A percentile compares a stretch with the other conserved stretches of the same genome.
Evolutionary conservation across 2,888 invertebrate species (phyloP).

Genomic region (Nysson spinosus): DNA sequence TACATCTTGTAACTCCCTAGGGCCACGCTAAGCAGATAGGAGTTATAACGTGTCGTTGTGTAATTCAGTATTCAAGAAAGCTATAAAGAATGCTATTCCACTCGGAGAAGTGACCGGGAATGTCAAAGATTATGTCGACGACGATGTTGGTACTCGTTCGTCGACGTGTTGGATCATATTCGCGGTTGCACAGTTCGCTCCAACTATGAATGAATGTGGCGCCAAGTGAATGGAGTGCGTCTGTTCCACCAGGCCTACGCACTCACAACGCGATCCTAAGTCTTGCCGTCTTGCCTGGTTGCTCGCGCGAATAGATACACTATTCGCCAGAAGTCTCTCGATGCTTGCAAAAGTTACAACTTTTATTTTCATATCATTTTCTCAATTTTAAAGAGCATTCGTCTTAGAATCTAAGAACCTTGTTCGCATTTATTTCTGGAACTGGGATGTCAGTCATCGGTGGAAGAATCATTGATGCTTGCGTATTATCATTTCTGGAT

Average conservation of each 20-base stretch:
- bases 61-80: no score
- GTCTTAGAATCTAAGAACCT: no score
- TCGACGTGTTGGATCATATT: constrained; percentile 36
- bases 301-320: constrained; percentile 23
- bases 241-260: constrained; percentile 65
- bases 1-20: no score
- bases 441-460: no score
- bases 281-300: constrained; percentile 3
- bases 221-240: constrained; percentile 77
- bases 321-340: no score
- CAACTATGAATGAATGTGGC: constrained; percentile 76
- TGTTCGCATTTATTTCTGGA: no score
- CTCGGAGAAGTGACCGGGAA: constrained; percentile 1
- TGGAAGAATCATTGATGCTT: no score
- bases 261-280: constrained; percentile 31
- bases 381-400: no score
- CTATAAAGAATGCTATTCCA: background rate
- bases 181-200: constrained; percentile 36
- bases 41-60: background rate
- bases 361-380: no score
- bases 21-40: background rate
- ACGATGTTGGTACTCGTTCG: constrained; percentile 11
- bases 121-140: constrained; percentile 30
- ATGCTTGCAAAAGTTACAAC: no score
- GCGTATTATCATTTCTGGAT: no score